Conservation (phyloP, 2,888 invertebrate species). For the Drosophila atripex region DNA sequence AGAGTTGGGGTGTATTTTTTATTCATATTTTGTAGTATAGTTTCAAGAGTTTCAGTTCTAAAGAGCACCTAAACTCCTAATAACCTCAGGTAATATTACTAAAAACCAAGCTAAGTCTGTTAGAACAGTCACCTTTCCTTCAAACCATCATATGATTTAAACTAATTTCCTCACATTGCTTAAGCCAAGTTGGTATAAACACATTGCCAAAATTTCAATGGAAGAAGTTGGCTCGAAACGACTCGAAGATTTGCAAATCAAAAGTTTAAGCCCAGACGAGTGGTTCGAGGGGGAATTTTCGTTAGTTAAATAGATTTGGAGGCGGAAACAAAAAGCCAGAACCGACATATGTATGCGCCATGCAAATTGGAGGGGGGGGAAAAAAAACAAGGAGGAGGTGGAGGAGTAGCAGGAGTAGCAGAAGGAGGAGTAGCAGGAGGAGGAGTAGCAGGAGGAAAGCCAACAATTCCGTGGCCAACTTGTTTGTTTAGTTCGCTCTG, state of each 20-base stretch:
- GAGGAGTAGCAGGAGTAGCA: too few relatives aligned
- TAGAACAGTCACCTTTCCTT: not conserved
- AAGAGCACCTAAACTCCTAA: too few relatives aligned
- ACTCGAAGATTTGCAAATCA: constrained; percentile 1
- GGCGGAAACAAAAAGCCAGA: not conserved
- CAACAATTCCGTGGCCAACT: constrained; percentile 17
- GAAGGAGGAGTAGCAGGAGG: too few relatives aligned
- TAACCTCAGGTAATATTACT: too few relatives aligned
- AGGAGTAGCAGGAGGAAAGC: too few relatives aligned
- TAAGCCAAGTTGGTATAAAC: not conserved
- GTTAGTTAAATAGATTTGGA: not conserved
- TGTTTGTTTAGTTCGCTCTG: constrained; percentile 24
- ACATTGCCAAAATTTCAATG: not conserved
- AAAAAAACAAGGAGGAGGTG: too few relatives aligned
- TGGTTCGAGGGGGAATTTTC: not conserved
- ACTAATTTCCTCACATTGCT: not conserved
- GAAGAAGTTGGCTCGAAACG: not conserved
- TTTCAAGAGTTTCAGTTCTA: too few relatives aligned
- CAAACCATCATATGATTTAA: not conserved
- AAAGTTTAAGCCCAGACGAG: not conserved
- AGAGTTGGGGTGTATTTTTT: too few relatives aligned
- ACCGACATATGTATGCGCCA: constrained; percentile 4
- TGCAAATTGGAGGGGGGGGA: constrained; percentile 13
- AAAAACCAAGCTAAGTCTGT: too few relatives aligned
- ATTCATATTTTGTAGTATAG: too few relatives aligned